Conservation (phyloP, 2,113 vertebrate species). For the Canis aureus region DNA sequence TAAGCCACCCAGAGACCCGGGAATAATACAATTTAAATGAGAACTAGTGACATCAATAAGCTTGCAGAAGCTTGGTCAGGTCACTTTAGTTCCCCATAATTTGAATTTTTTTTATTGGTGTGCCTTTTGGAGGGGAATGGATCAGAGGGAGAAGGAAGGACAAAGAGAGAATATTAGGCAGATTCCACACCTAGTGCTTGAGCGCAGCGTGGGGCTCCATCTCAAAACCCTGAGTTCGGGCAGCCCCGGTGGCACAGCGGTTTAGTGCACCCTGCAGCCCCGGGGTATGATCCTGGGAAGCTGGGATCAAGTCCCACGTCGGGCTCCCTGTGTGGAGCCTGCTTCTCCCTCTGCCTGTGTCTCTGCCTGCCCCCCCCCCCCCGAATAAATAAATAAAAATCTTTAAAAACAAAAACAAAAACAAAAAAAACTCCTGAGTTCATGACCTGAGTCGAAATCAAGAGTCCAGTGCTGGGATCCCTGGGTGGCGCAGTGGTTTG, state of each 20-base stretch:
- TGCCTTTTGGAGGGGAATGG: background rate
- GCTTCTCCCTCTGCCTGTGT: too few species aligned
- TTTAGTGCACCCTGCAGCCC: too few species aligned
- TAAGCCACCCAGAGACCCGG: too few species aligned
- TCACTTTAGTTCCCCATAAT: background rate
- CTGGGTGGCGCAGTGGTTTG: too few species aligned
- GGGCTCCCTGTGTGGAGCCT: too few species aligned
- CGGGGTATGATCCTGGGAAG: too few species aligned
- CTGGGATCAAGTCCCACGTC: too few species aligned
- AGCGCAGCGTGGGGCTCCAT: background rate
- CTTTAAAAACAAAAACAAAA: too few species aligned
- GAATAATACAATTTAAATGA: background rate
- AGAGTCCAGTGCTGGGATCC: background rate
- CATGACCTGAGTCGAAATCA: background rate
- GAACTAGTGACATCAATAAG: background rate
- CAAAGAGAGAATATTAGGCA: background rate
- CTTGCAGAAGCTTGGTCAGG: background rate
- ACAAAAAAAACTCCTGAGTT: background rate
- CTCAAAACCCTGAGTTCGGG: background rate
- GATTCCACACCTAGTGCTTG: background rate
- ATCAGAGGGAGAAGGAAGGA: too few species aligned
- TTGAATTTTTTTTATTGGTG: background rate
- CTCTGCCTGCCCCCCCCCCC: rapidly evolving
- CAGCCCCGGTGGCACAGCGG: too few species aligned
- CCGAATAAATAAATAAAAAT: too few species aligned